Evolutionary conservation across 2,888 invertebrate genomes (phyloP).

Genomic region (Hecatera dysodea): DNA sequence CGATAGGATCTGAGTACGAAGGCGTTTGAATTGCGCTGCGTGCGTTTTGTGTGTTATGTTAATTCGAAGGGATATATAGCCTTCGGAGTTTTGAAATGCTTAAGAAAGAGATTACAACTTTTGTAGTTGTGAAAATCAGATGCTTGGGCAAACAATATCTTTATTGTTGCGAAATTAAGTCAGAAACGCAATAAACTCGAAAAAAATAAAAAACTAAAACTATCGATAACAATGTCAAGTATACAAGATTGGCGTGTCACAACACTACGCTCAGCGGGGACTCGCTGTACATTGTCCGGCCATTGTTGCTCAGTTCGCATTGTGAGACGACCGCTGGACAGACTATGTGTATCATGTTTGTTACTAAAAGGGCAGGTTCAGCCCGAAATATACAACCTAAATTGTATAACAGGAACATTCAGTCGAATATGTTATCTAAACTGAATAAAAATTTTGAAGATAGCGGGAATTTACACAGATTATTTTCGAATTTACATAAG

Average conservation of each 20-base stretch:
- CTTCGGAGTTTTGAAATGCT: conserved; percentile 22
- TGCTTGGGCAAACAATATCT: not conserved
- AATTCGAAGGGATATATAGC: conserved; percentile 48
- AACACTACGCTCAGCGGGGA: conserved; percentile 73
- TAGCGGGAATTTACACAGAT: conserved; percentile 17
- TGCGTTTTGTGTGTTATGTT: conserved; percentile 61
- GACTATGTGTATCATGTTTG: conserved; percentile 52
- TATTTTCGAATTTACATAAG: conserved; percentile 15
- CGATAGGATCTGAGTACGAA: conserved; percentile 73
- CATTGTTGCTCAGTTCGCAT: conserved; percentile 81
- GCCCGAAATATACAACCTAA: conserved; percentile 39
- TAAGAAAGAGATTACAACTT: conserved; percentile 1
- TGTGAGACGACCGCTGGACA: conserved; percentile 71
- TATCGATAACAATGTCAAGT: conserved; percentile 65
- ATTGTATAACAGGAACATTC: not conserved
- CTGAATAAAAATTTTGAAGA: conserved; percentile 23
- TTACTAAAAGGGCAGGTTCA: conserved; percentile 47
- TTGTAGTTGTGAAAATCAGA: not conserved
- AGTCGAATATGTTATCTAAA: not conserved
- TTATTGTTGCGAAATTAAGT: not conserved
- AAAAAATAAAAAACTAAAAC: not conserved
- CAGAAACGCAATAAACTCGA: not conserved
- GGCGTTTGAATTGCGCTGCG: conserved; percentile 63
- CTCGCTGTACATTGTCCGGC: conserved; percentile 72
- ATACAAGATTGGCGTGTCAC: conserved; percentile 68